phyloP scores from a whole-genome alignment of 2,113 vertebrate genomes.

The Tautogolabrus adspersus region DNA sequence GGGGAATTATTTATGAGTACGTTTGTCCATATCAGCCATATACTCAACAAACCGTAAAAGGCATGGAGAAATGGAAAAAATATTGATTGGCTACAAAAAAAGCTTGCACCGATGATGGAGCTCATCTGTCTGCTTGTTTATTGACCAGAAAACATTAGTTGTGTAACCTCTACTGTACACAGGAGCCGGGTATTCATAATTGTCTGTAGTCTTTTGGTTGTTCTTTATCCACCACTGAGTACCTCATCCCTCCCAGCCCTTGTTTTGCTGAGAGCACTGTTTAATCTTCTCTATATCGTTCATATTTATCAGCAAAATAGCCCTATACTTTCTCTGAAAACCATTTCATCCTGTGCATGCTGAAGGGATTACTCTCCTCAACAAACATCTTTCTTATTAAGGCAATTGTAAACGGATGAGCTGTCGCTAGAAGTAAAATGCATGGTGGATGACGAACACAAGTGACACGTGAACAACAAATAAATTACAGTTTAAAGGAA shows the following conservation, averaged over 20 bases:
- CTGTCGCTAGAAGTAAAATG: constrained; percentile 47
- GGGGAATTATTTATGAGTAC: constrained; percentile 1
- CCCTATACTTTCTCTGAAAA: constrained; percentile 30
- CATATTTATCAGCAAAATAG: constrained; percentile 55
- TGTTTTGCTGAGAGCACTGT: constrained; percentile 8
- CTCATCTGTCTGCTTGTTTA: constrained; percentile 2
- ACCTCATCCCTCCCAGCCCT: neutral
- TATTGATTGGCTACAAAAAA: constrained; percentile 14
- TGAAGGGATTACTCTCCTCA: constrained; percentile 52
- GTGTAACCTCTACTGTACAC: neutral
- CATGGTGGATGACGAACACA: constrained; percentile 51
- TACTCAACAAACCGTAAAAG: neutral
- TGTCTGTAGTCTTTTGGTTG: constrained; percentile 2
- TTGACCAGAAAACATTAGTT: constrained; percentile 8
- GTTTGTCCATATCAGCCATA: constrained; percentile 1
- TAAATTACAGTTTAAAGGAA: constrained; percentile 66
- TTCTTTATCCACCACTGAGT: neutral
- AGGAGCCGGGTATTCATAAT: neutral
- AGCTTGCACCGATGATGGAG: neutral
- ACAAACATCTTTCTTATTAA: constrained; percentile 68
- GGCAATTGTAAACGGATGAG: constrained; percentile 64
- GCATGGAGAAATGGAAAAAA: neutral
- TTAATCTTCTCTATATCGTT: constrained; percentile 44
- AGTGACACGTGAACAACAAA: constrained; percentile 72
- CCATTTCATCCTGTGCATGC: constrained; percentile 46